phyloP scores from a whole-genome alignment of 37 sponge, comb jelly and placozoan species.

The Chondrilla cf. caribensis region DNA sequence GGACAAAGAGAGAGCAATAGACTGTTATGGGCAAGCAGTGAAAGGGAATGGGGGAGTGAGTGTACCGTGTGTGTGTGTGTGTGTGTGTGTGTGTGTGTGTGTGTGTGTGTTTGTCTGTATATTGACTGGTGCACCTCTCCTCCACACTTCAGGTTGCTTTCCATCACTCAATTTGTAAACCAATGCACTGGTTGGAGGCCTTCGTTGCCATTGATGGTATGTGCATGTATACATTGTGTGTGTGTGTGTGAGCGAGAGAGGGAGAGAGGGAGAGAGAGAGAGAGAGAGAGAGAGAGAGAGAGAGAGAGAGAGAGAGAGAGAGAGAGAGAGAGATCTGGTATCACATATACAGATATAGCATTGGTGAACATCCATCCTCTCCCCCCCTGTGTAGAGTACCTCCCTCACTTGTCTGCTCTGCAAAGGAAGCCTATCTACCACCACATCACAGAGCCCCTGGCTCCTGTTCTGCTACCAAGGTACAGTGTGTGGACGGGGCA shows the following conservation, averaged over 20 bases:
- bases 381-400: constrained; percentile 36
- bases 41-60: constrained; percentile 8
- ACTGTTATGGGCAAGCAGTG: constrained; percentile 66
- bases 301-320: too few relatives aligned
- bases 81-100: background rate
- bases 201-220: constrained; percentile 66
- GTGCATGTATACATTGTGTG: too few relatives aligned
- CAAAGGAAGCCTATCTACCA: constrained; percentile 42
- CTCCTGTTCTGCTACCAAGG: constrained; percentile 68
- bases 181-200: constrained; percentile 70
- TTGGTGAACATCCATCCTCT: too few relatives aligned
- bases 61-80: background rate
- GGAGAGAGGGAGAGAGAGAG: too few relatives aligned
- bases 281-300: too few relatives aligned
- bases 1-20: constrained; percentile 7
- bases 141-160: constrained; percentile 39
- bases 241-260: too few relatives aligned
- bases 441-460: constrained; percentile 54
- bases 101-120: constrained; percentile 9
- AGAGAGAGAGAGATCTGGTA: background rate
- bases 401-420: constrained; percentile 40
- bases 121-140: background rate
- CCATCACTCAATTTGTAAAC: constrained; percentile 79
- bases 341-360: background rate
- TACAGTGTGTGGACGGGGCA: background rate